Evolutionary conservation across 2,797 vertebrate genomes (phyloP).

Genomic region (Lophius americanus): DNA sequence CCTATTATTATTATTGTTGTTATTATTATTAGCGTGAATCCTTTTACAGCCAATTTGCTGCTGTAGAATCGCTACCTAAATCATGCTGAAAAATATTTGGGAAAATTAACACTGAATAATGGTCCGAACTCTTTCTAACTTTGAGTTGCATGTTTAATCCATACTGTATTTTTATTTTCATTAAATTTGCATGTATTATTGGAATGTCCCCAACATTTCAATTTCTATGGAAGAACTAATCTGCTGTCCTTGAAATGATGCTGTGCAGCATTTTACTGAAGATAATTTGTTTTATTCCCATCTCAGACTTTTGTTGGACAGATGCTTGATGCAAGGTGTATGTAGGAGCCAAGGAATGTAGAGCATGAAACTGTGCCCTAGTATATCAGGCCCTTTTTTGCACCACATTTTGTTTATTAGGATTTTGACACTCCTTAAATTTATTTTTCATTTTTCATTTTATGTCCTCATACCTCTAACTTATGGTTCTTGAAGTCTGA

Average conservation of each 20-base stretch:
- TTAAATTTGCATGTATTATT: slow-evolving; percentile 48
- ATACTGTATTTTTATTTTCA: slow-evolving; percentile 30
- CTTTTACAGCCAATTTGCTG: slow-evolving; percentile 45
- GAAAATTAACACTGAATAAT: slow-evolving; percentile 16
- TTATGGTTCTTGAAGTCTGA: slow-evolving; percentile 45
- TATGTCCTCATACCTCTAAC: slow-evolving; percentile 45
- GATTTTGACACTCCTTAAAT: slow-evolving; percentile 19
- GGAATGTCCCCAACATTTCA: slow-evolving; percentile 23
- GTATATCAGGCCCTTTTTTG: slow-evolving; percentile 34
- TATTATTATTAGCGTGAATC: no score
- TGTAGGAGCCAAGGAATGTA: slow-evolving; percentile 61
- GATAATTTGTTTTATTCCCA: slow-evolving; percentile 11
- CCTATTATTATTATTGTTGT: slow-evolving; percentile 59
- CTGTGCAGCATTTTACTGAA: slow-evolving; percentile 46
- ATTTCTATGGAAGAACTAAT: slow-evolving; percentile 12
- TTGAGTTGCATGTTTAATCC: slow-evolving; percentile 54
- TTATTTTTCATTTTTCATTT: no score
- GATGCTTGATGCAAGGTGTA: slow-evolving; percentile 27
- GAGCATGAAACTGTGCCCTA: slow-evolving; percentile 51
- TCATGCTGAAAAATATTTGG: slow-evolving; percentile 33
- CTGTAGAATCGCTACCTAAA: slow-evolving; percentile 27
- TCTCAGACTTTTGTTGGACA: slow-evolving; percentile 17
- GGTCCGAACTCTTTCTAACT: slow-evolving; percentile 10
- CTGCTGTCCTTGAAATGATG: slow-evolving; percentile 45
- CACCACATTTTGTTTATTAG: slow-evolving; percentile 30